A percentile compares a stretch with the other conserved stretches of the same genome.
Conservation (phyloP, 1,140 invertebrate genomes). For the Heterodera carotae region DNA sequence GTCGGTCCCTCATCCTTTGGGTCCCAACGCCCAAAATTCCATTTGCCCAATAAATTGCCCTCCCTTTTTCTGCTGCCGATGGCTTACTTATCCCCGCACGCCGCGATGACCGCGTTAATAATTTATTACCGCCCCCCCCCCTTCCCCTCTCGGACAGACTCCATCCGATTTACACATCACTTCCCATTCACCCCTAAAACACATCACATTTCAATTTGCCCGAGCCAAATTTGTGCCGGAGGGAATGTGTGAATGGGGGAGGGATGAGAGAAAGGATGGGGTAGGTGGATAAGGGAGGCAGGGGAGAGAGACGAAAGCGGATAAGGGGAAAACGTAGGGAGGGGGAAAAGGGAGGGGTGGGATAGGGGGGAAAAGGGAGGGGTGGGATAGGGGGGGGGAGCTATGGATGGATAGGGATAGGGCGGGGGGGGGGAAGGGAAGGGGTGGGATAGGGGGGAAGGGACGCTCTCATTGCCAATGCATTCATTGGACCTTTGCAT, state of each 20-base stretch:
- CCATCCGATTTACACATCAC: constrained; percentile 1
- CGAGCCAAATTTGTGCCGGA: neutral
- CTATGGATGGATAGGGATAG: too few species aligned
- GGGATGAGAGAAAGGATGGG: too few species aligned
- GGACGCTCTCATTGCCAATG: neutral
- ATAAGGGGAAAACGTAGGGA: too few species aligned
- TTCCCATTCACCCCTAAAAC: neutral
- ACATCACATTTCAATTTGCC: constrained; percentile 1
- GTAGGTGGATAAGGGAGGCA: too few species aligned
- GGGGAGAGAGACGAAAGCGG: too few species aligned
- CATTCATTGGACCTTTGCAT: neutral
- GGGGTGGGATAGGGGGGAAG: neutral
- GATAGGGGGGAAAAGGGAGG: too few species aligned
- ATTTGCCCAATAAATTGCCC: neutral
- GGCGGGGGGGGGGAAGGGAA: too few species aligned
- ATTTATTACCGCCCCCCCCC: neutral
- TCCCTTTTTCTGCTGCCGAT: neutral
- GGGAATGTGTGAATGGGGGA: neutral
- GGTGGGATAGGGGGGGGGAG: too few species aligned
- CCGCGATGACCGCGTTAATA: neutral
- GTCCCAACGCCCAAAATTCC: neutral
- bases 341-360: too few species aligned
- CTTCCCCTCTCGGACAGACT: too few species aligned
- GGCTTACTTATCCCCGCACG: neutral
- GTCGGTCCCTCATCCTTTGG: neutral